phyloP scores from a whole-genome alignment of 1,140 invertebrate genomes.

The Eueides isabella region DNA sequence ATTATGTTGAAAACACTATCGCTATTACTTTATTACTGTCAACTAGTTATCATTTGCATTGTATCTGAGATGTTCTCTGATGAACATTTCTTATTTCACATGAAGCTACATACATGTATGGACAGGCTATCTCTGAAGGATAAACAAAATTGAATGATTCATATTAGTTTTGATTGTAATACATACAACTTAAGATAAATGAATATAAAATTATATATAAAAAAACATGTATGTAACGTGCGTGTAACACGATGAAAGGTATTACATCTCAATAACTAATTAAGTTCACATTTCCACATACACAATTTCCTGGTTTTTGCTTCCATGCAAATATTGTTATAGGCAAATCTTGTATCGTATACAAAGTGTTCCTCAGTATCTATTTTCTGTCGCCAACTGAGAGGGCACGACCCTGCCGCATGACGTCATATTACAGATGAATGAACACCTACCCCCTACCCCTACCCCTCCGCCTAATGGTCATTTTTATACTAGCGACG shows the following conservation, averaged over 20 bases:
- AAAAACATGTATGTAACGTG: too few species aligned
- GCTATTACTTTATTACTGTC: conserved; percentile 57
- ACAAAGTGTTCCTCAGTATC: conserved; percentile 49
- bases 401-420: conserved; percentile 66
- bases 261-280: too few species aligned
- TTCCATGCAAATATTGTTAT: neutral
- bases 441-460: conserved; percentile 60
- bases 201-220: too few species aligned
- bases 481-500: conserved; percentile 57
- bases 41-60: conserved; percentile 6
- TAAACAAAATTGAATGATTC: too few species aligned
- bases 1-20: conserved; percentile 68
- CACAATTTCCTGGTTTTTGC: neutral
- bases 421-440: conserved; percentile 72
- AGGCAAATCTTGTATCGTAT: conserved; percentile 4
- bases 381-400: conserved; percentile 49
- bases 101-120: too few species aligned
- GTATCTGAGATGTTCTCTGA: conserved; percentile 44
- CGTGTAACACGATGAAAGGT: too few species aligned
- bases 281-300: too few species aligned
- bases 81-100: neutral
- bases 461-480: conserved; percentile 48
- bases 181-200: too few species aligned
- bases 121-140: too few species aligned
- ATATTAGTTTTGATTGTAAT: too few species aligned